Base-by-base conservation (phyloP, 2,888 invertebrate genomes). In the Plutella xylostella region DNA sequence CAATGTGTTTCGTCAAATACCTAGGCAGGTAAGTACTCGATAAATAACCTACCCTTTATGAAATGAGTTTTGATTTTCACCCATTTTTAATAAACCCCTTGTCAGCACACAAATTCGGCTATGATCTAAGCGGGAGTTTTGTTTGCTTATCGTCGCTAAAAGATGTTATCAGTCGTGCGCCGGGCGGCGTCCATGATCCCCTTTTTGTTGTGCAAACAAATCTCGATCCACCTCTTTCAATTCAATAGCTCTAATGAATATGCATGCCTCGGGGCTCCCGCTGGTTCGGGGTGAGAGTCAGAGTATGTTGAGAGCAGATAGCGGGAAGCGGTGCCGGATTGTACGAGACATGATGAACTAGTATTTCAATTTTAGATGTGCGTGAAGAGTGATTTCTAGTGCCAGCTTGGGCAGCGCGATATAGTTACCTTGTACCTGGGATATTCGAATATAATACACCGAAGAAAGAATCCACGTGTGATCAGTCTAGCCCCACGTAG, bases 161-260 rank as follows among this genome's bases (percentile, higher is more conserved):
- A n/a, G n/a, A n/a, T n/a, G n/a, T n/a, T n/a, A n/a, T n/a, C n/a
- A n/a, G n/a, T n/a, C n/a, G n/a, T n/a, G n/a, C n/a, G n/a, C n/a
- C n/a, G n/a, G n/a, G n/a, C n/a, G n/a, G n/a, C n/a, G n/a, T n/a
- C n/a, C n/a, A n/a, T 41, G 40, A 46, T 30, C 39, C 48, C 45
- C 42, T 45, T 45, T 48, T 43, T 45, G 48, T 35, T 15, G 45
- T 42, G 42, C 45, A 45, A 35, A 37, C 45, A 44, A 48, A 48
- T 48, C 45, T 28, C 20, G 28, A 38, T 25, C 45, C 42, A 42
- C 48, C 48, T 48, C 48, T 48, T 45, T 48, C 48, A 42, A 48
- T 48, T 48, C 48, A 48, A 48, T 48, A 42, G 42, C 48, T 45
- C 48, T 48, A 45, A 45, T 48, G 48, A 48, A 48, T 48, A 48